A percentile compares a stretch with the other conserved stretches of the same genome.
Conservation (phyloP, 2,888 invertebrate genomes). For the Polydrusus pterygomalis region DNA sequence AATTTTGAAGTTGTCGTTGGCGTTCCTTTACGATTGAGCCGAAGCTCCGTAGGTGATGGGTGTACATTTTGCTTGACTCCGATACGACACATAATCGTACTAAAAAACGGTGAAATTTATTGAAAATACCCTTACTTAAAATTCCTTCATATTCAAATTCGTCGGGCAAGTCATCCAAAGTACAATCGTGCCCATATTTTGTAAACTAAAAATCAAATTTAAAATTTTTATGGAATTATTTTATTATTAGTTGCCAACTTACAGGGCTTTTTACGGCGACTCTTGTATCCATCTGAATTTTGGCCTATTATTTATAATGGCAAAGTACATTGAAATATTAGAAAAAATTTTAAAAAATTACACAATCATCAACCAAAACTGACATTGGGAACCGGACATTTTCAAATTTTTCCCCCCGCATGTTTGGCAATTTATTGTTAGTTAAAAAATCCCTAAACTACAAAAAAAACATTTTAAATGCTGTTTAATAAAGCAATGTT, state of each 20-base stretch:
- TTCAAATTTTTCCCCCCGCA: conserved; percentile 11
- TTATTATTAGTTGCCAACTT: too few relatives aligned
- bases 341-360: conserved; percentile 3
- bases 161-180: conserved; percentile 58
- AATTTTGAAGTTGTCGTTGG: conserved; percentile 61
- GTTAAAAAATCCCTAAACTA: too few relatives aligned
- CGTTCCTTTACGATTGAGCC: conserved; percentile 64
- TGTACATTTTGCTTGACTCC: conserved; percentile 62
- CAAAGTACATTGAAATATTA: conserved; percentile 10
- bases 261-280: conserved; percentile 26
- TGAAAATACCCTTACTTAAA: conserved; percentile 46
- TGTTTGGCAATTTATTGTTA: background rate
- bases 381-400: conserved; percentile 14
- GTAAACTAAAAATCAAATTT: conserved; percentile 56
- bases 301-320: conserved; percentile 1
- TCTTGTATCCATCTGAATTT: conserved; percentile 31
- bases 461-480: too few relatives aligned
- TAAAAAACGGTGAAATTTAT: conserved; percentile 57
- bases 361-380: background rate
- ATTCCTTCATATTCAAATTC: conserved; percentile 58
- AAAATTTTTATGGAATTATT: background rate
- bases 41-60: conserved; percentile 64
- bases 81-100: conserved; percentile 60
- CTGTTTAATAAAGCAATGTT: background rate
- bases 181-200: conserved; percentile 62